Evolutionary conservation across 2,797 vertebrate species (phyloP).

Genomic region (Monodelphis domestica): DNA sequence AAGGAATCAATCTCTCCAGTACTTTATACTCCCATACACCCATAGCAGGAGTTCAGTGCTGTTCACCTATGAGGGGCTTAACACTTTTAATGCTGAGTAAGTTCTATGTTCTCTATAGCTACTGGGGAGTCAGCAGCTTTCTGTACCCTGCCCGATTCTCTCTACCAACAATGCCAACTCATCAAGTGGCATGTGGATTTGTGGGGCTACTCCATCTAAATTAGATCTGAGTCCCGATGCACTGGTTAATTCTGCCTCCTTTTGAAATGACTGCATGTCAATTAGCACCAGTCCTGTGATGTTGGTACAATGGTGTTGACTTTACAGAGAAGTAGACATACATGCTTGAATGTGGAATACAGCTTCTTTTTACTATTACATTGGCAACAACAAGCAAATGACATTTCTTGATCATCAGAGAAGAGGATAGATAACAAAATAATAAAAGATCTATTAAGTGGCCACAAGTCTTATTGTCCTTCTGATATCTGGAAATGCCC

Average conservation of each 20-base stretch:
- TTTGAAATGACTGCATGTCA: background rate
- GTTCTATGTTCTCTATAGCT: background rate
- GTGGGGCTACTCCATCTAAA: background rate
- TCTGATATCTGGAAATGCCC: background rate
- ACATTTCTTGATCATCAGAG: background rate
- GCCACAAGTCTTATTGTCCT: background rate
- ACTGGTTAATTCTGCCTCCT: background rate
- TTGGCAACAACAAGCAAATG: background rate
- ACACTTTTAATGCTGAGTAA: constrained; percentile 1
- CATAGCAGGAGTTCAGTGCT: background rate
- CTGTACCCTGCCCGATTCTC: background rate
- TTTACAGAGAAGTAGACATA: background rate
- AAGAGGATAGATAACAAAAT: background rate
- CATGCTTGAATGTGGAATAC: background rate
- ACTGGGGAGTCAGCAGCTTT: background rate
- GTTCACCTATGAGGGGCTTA: background rate
- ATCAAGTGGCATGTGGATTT: background rate
- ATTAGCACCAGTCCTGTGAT: background rate
- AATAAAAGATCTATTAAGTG: background rate
- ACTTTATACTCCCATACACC: background rate
- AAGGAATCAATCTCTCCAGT: background rate
- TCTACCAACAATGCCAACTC: background rate
- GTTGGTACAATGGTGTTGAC: background rate
- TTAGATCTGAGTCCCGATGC: background rate
- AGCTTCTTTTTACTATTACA: background rate